Evolutionary conservation across 2,113 vertebrate species (phyloP).

Genomic region (Salvelinus sp.): DNA sequence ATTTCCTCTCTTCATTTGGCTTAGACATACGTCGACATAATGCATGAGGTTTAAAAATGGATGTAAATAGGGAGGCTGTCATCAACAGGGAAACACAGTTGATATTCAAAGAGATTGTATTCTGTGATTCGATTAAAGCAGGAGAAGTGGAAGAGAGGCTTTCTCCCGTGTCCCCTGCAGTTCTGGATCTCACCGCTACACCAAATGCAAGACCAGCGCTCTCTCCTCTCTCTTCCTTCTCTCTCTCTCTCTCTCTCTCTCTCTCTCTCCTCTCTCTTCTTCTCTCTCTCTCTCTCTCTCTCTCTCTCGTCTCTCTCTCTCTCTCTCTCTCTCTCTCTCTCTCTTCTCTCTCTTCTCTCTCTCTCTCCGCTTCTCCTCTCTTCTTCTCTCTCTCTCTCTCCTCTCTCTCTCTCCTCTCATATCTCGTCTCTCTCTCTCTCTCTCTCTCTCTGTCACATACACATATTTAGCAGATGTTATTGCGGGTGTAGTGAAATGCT

Average conservation of each 20-base stretch:
- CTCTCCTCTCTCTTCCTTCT: not conserved
- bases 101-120: not conserved
- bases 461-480: no score
- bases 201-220: not conserved
- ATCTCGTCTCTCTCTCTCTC: no score
- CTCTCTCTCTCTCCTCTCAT: no score
- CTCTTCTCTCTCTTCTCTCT: not conserved
- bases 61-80: not conserved
- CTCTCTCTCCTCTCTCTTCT: no score
- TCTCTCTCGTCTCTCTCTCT: not conserved
- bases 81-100: slow-evolving; percentile 18
- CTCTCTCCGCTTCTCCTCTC: not conserved
- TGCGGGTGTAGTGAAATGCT: no score
- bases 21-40: not conserved
- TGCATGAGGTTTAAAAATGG: not conserved
- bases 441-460: no score
- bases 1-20: not conserved
- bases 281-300: not conserved
- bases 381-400: not conserved
- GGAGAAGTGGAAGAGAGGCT: not conserved
- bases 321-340: not conserved
- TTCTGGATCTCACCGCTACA: not conserved
- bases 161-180: not conserved
- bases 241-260: no score
- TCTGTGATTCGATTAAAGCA: no score